These are phyloP conservation scores for Tetheella fluctuosa DNA, from an alignment of 2,888 invertebrate genomes.

Conservation along the genomic window DNA sequence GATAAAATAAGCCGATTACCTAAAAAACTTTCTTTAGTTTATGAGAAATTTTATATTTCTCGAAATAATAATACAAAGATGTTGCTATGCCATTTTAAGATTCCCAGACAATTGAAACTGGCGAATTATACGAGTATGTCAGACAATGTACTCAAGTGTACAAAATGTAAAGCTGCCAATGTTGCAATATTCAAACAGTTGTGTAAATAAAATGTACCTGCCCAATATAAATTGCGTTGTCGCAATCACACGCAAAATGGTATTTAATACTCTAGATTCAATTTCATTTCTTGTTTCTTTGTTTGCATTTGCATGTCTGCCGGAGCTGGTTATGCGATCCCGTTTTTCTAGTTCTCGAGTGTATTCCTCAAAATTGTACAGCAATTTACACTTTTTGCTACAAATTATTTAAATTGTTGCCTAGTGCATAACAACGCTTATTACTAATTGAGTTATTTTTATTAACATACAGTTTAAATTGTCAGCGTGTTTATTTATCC, in stretches of 20 bases:
- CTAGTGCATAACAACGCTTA: background rate
- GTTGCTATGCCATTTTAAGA: background rate
- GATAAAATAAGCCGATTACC: too few species aligned
- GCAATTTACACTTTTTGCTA: background rate
- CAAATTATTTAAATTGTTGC: background rate
- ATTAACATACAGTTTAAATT: background rate
- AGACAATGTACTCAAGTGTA: background rate
- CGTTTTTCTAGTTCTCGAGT: conserved; percentile 4
- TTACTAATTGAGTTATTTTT: background rate
- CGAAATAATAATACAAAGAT: background rate
- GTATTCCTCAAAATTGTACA: background rate
- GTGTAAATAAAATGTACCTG: background rate
- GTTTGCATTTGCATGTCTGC: background rate
- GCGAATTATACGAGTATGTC: background rate
- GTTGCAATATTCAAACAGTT: background rate
- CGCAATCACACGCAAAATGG: background rate
- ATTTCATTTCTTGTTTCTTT: background rate
- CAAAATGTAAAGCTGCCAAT: background rate
- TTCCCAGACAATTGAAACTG: background rate
- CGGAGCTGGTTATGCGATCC: background rate
- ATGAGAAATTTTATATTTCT: too few species aligned
- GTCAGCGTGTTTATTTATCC: background rate
- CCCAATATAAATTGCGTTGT: conserved; percentile 5
- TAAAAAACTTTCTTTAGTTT: too few species aligned
- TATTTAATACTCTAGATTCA: background rate